These are phyloP conservation scores for Micrastur ruficollis DNA, from an alignment of 2,797 vertebrate genomes.

Conservation along the genomic window DNA sequence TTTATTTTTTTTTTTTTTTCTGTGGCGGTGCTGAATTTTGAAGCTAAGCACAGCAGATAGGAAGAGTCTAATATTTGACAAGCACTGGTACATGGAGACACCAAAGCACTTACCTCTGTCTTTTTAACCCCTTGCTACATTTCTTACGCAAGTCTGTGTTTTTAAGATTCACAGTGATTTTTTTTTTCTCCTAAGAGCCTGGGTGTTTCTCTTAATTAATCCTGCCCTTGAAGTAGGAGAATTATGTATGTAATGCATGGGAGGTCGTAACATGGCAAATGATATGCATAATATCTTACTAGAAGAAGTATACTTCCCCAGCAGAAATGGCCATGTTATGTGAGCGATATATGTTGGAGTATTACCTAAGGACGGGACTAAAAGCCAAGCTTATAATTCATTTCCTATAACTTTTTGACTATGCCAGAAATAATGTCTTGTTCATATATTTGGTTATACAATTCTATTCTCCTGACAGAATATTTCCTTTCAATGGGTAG, in stretches of 20 bases:
- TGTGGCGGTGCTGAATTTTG: neutral
- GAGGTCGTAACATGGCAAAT: neutral
- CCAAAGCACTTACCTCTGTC: neutral
- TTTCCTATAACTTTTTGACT: neutral
- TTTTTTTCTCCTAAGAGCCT: neutral
- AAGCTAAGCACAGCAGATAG: constrained; percentile 36
- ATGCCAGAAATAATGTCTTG: neutral
- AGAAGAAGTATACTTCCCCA: neutral
- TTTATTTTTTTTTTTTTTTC: neutral
- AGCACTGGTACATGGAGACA: neutral
- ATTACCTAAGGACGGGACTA: neutral
- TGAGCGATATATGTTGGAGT: neutral
- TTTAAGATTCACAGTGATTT: neutral
- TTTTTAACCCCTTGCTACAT: neutral
- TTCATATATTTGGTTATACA: neutral
- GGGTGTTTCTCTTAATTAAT: neutral
- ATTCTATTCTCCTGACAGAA: neutral
- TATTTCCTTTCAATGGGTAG: neutral
- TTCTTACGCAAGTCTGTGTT: neutral
- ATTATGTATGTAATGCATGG: neutral
- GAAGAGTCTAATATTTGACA: neutral
- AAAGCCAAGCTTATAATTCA: neutral
- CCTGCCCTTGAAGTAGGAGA: neutral
- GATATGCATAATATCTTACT: neutral
- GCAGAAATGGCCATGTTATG: neutral